Evolutionary conservation across 2,888 invertebrate species (phyloP).

Genomic region (Scrobipalpa costella): DNA sequence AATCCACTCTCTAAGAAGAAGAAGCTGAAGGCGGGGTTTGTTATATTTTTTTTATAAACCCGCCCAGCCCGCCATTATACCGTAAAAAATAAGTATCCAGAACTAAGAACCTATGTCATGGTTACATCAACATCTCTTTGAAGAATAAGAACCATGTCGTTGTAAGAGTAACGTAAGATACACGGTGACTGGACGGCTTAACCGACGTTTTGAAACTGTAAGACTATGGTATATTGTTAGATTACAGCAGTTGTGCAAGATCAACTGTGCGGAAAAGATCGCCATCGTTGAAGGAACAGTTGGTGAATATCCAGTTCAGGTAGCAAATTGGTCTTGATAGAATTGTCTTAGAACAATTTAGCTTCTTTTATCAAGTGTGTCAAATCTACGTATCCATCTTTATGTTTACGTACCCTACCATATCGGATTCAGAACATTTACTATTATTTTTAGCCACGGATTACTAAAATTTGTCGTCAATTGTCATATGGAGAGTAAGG

Average conservation of each 20-base stretch:
- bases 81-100: too few relatives aligned
- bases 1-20: too few relatives aligned
- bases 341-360: not conserved
- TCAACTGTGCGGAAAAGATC: constrained; percentile 10
- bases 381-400: not conserved
- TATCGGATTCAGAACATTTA: too few relatives aligned
- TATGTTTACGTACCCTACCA: too few relatives aligned
- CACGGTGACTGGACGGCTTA: not conserved
- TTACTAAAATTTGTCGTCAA: too few relatives aligned
- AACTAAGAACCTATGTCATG: not conserved
- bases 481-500: too few relatives aligned
- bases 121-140: not conserved
- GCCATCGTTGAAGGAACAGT: not conserved
- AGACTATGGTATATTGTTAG: not conserved
- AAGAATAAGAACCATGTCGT: not conserved
- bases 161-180: not conserved
- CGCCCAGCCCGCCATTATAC: too few relatives aligned
- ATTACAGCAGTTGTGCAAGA: constrained; percentile 1
- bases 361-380: too few relatives aligned
- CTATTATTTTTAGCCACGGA: too few relatives aligned
- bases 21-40: too few relatives aligned
- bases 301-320: not conserved
- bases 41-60: too few relatives aligned
- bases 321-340: not conserved
- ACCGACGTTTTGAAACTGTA: constrained; percentile 4